Evolutionary conservation across 2,888 invertebrate species (phyloP).

Genomic region (Orthosia gracilis): DNA sequence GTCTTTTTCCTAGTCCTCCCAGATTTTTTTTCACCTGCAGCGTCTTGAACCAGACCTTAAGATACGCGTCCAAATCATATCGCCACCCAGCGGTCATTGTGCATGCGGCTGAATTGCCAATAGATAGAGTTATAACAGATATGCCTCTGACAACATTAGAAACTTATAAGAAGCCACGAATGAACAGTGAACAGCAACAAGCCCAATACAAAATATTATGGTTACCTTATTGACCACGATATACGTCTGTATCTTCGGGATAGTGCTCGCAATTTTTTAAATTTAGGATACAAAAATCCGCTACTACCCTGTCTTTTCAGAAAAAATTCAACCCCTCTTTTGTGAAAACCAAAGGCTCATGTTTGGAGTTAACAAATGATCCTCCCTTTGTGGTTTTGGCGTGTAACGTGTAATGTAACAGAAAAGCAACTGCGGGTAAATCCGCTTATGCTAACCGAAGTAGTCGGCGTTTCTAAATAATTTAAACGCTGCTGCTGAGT

Average conservation of each 20-base stretch:
- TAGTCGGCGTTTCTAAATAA: conserved; percentile 6
- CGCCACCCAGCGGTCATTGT: too few species aligned
- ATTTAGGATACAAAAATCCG: background rate
- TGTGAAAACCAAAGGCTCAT: background rate
- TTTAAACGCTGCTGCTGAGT: background rate
- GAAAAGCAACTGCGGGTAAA: conserved; percentile 11
- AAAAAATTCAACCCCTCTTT: background rate
- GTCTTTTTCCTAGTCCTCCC: too few species aligned
- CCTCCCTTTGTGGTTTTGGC: conserved; percentile 19
- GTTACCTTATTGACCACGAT: background rate
- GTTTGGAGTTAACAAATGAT: background rate
- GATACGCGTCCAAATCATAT: too few species aligned
- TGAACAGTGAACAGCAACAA: background rate
- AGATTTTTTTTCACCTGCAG: too few species aligned
- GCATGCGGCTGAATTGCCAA: too few species aligned
- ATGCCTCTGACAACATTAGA: background rate
- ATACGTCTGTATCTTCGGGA: too few species aligned
- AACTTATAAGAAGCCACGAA: background rate
- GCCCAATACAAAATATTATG: background rate
- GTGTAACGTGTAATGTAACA: background rate
- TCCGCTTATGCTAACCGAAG: background rate
- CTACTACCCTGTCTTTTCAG: background rate
- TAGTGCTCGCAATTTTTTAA: background rate
- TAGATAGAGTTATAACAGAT: too few species aligned
- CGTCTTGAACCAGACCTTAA: too few species aligned